phyloP scores from a whole-genome alignment of 2,888 invertebrate species.

The Pandemis cinnamomeana region DNA sequence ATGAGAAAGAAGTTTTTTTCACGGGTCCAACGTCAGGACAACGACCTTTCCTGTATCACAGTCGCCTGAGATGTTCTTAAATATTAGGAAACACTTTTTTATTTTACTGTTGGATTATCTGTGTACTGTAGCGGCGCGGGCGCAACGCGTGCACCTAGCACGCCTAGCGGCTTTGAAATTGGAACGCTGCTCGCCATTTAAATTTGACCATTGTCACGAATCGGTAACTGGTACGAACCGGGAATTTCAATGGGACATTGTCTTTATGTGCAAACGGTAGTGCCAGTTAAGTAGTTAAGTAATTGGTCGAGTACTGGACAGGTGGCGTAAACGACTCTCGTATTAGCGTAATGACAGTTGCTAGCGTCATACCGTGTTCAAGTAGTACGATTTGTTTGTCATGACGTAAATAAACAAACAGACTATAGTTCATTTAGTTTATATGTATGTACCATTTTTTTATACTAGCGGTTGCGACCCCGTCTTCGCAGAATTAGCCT shows the following conservation, averaged over 20 bases:
- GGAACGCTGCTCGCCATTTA: slow-evolving; percentile 62
- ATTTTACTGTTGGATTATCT: slow-evolving; percentile 14
- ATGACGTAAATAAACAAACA: neutral
- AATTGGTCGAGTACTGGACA: slow-evolving; percentile 28
- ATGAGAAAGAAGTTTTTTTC: no score
- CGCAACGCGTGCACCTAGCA: slow-evolving; percentile 67
- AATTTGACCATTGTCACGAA: slow-evolving; percentile 72
- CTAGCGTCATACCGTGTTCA: neutral
- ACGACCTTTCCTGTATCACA: no score
- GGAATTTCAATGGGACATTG: slow-evolving; percentile 35
- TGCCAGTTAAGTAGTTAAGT: slow-evolving; percentile 22
- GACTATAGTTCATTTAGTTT: no score
- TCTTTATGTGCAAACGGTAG: slow-evolving; percentile 38
- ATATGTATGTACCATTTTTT: no score
- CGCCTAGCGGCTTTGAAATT: slow-evolving; percentile 59
- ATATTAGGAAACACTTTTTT: neutral
- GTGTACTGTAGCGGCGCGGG: slow-evolving; percentile 45
- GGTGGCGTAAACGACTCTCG: slow-evolving; percentile 33
- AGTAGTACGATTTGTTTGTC: neutral
- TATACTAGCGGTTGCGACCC: no score
- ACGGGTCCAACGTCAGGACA: no score
- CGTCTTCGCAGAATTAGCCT: no score
- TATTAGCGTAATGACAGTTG: slow-evolving; percentile 33
- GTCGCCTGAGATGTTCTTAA: neutral
- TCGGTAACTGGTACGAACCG: slow-evolving; percentile 43